Conservation (phyloP, 2,113 vertebrate species). For the Erinaceus europaeus region DNA sequence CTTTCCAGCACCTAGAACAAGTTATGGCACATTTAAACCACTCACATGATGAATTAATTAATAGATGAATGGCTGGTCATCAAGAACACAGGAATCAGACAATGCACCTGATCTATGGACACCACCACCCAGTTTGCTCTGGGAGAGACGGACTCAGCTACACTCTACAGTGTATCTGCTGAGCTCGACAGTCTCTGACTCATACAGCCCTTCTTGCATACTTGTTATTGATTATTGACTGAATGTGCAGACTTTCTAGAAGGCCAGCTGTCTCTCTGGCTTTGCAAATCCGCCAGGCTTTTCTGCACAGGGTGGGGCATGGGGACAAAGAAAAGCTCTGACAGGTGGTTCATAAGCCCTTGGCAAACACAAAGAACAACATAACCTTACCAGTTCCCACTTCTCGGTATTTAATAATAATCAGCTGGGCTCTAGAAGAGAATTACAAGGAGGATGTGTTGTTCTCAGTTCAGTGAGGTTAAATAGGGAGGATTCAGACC, state of each 20-base stretch:
- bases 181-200: neutral
- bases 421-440: neutral
- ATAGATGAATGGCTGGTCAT: neutral
- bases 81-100: neutral
- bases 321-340: neutral
- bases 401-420: constrained; percentile 18
- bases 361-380: neutral
- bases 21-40: too few species aligned
- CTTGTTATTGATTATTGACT: neutral
- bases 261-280: neutral
- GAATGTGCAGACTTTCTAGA: neutral
- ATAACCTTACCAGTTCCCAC: neutral
- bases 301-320: accelerated
- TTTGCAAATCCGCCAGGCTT: neutral
- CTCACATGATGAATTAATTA: neutral
- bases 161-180: neutral
- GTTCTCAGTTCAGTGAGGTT: neutral
- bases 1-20: neutral
- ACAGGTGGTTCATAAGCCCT: neutral
- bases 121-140: neutral
- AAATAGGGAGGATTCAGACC: neutral
- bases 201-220: accelerated
- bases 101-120: too few species aligned
- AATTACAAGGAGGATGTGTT: neutral
- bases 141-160: neutral